Evolutionary conservation across 2,113 vertebrate species (phyloP).

Genomic region (Climacteris rufus): DNA sequence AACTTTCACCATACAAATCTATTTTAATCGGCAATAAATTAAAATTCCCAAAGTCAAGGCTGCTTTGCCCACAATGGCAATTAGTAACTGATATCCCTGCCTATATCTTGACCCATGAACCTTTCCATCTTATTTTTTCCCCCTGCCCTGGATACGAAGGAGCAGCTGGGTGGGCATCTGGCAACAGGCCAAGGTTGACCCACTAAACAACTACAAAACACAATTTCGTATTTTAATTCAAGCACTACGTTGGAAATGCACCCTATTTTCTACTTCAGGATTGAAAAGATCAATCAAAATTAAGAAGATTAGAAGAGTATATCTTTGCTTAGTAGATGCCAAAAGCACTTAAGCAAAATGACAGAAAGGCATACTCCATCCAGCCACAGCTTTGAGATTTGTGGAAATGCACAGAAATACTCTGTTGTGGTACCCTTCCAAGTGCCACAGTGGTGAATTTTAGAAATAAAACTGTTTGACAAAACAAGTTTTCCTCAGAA

Average conservation of each 20-base stretch:
- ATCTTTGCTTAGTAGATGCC: conserved; percentile 14
- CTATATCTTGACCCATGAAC: neutral
- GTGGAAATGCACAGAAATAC: neutral
- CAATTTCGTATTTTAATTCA: neutral
- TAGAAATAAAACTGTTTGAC: neutral
- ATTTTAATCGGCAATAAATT: neutral
- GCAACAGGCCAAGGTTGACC: neutral
- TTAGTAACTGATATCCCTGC: neutral
- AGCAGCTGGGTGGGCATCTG: neutral
- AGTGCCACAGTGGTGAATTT: neutral
- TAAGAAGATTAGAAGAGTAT: neutral
- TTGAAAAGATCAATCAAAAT: conserved; percentile 36
- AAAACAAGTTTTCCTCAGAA: neutral
- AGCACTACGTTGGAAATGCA: neutral
- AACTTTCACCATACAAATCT: neutral
- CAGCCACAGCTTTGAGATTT: neutral
- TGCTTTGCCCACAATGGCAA: neutral
- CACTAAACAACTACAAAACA: neutral
- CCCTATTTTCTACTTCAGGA: conserved; percentile 2
- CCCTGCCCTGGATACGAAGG: neutral
- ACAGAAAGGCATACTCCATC: neutral
- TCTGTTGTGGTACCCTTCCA: neutral
- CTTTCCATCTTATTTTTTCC: neutral
- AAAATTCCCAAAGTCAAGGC: neutral
- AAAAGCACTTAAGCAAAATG: neutral